These are phyloP conservation scores for Lasius fuliginosus DNA, from an alignment of 2,888 invertebrate species.

Conservation along the genomic window DNA sequence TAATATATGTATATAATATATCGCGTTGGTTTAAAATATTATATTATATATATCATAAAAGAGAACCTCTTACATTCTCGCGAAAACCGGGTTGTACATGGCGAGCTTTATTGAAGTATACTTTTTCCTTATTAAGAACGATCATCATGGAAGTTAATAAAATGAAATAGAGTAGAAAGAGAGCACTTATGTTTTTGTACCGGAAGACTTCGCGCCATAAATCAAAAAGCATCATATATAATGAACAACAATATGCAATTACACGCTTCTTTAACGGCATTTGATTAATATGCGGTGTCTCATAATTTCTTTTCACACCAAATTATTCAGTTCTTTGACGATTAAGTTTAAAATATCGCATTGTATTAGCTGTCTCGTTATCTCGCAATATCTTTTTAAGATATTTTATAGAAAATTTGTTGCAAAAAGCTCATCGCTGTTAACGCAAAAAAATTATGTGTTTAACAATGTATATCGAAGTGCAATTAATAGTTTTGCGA, in stretches of 20 bases:
- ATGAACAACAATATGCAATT: conserved; percentile 53
- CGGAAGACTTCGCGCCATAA: conserved; percentile 47
- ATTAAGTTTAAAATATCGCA: conserved; percentile 9
- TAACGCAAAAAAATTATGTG: not conserved
- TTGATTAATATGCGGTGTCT: conserved; percentile 30
- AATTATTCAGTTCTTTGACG: conserved; percentile 10
- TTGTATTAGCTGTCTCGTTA: not conserved
- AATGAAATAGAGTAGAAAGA: conserved; percentile 75
- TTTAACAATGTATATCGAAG: not conserved
- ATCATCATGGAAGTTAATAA: conserved; percentile 64
- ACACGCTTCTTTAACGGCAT: conserved; percentile 55
- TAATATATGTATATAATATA: not conserved
- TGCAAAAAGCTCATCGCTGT: not conserved
- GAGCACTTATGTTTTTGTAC: conserved; percentile 64
- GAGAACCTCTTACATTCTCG: not conserved
- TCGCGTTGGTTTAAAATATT: conserved; percentile 9
- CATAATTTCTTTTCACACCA: conserved; percentile 3
- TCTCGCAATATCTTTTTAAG: not conserved
- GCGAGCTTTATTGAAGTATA: conserved; percentile 14
- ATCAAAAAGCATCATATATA: conserved; percentile 46
- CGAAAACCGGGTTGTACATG: conserved; percentile 6
- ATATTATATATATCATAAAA: not conserved
- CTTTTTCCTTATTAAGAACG: conserved; percentile 59
- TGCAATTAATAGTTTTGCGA: not conserved
- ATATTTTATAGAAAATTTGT: not conserved